These are phyloP conservation scores for Pristiophorus japonicus DNA, from an alignment of 2,113 vertebrate genomes.

Conservation along the genomic window DNA sequence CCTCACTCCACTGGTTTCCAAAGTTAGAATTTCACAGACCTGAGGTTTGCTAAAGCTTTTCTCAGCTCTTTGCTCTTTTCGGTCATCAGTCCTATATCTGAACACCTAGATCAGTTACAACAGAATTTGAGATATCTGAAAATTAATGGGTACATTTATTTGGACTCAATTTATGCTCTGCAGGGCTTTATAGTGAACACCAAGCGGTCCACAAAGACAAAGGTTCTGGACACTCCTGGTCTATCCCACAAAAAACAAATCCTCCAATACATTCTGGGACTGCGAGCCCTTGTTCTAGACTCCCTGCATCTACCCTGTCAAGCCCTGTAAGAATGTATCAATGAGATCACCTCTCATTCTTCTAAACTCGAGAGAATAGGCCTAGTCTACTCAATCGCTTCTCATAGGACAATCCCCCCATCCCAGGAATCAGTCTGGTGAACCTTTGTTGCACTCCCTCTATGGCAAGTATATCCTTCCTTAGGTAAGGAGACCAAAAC, in stretches of 20 bases:
- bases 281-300: no score
- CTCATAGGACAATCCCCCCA: no score
- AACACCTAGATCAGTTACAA: background rate
- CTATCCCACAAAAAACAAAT: background rate
- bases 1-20: background rate
- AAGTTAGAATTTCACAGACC: background rate
- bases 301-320: no score
- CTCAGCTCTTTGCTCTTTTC: background rate
- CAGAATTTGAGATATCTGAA: background rate
- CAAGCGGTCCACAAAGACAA: background rate
- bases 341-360: no score
- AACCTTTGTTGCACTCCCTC: no score
- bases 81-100: background rate
- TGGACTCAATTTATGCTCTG: background rate
- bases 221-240: background rate
- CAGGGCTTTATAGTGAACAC: background rate
- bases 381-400: no score
- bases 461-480: no score
- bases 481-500: no score
- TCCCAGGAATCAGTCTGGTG: no score
- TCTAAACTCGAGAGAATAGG: no score
- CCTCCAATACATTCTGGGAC: background rate
- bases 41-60: background rate
- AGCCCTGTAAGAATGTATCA: no score
- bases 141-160: background rate